Evolutionary conservation across 2,888 invertebrate genomes (phyloP), one percentile per base, ranked within the genome.

Genomic region (Dinocampus coccinellae): DNA sequence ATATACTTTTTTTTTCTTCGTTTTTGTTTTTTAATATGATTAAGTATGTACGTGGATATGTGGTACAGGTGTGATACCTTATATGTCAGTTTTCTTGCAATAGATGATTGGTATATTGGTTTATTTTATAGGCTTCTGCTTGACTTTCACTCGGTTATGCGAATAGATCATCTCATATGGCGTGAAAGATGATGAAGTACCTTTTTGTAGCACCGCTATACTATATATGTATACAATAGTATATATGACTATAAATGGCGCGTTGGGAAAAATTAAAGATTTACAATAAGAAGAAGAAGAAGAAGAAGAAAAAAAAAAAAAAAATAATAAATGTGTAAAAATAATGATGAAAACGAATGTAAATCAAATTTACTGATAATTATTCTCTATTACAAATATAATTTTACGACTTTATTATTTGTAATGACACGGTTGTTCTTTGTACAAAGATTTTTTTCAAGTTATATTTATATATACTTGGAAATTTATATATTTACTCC

Each of bases 81-180:
- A 47, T 47, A 29, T 29, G 29, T 4, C n/a, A n/a, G n/a, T 13
- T 39, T 39, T n/a, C 39, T 39, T 39, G 39, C 39, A 13, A 39
- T 39, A 39, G 76, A 80, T 73, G 68, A 80, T 80, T 72, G 76
- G 7, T 55, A 26, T 58, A 58, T 58, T 10, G 58, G 22, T 63
- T n/a, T 47, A 20, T 63, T 63, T 63, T 63, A 63, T 63, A 63
- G 63, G 29, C 63, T 36, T 16, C 63, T 36, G 39, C 47, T 47
- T 16, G 34, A 61, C 61, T 22, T 61, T 61, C 34, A 26, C 16
- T 42, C 26, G 29, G 47, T 42, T 63, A 47, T 42, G 42, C n/a
- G 63, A 47, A 47, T 63, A 63, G 63, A 66, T 66, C 39, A 39
- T 66, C 11, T 29, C 16, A 52, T 53, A 52, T 65, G 13, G 53